These are phyloP conservation scores for Pseudocheirus occidentalis DNA, from an alignment of 2,797 vertebrate genomes.

Conservation along the genomic window DNA sequence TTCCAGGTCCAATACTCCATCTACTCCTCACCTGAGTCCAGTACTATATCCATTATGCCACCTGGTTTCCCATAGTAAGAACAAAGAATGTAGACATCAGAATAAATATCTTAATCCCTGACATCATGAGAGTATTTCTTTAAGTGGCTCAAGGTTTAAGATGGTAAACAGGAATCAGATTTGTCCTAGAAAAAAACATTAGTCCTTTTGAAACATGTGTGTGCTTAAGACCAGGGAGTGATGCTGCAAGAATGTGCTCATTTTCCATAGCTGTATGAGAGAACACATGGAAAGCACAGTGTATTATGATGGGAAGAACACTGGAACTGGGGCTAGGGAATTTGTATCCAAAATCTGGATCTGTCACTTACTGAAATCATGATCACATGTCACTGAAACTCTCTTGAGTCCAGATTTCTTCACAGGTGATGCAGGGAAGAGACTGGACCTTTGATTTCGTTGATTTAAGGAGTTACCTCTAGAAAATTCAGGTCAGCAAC, in stretches of 20 bases:
- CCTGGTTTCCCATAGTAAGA: neutral
- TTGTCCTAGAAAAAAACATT: neutral
- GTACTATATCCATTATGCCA: neutral
- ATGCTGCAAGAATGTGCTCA: neutral
- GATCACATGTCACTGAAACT: neutral
- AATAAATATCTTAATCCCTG: neutral
- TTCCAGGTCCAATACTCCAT: neutral
- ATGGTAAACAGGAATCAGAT: neutral
- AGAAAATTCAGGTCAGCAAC: neutral
- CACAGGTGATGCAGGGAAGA: neutral
- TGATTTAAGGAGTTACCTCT: neutral
- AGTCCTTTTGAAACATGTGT: neutral
- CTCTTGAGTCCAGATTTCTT: neutral
- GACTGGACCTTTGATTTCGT: neutral
- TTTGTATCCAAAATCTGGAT: neutral
- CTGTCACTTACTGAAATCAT: neutral
- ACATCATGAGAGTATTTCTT: neutral
- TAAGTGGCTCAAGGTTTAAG: neutral
- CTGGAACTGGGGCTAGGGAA: neutral
- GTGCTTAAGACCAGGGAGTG: neutral
- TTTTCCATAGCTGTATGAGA: neutral
- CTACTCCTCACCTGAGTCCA: neutral
- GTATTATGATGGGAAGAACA: neutral
- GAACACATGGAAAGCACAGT: neutral
- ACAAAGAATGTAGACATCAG: neutral